These are phyloP conservation scores for Takifugu rubripes DNA, from an alignment of 2,797 vertebrate genomes.

Conservation along the genomic window DNA sequence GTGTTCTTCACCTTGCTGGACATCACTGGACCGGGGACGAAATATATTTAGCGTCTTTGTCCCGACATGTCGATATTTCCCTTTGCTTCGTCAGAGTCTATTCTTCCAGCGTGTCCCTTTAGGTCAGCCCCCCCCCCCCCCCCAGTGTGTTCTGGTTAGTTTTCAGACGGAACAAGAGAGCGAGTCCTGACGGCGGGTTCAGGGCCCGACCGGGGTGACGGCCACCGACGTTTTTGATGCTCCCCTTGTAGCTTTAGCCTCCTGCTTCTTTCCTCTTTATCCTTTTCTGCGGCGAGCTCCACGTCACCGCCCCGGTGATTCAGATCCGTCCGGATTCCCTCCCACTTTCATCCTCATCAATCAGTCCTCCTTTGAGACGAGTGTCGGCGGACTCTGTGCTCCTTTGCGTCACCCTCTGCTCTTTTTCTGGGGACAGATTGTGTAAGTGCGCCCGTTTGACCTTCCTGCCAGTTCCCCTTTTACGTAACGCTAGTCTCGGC, in stretches of 20 bases:
- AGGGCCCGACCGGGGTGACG: slow-evolving; percentile 24
- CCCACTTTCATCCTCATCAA: slow-evolving; percentile 45
- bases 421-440: slow-evolving; percentile 48
- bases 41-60: slow-evolving; percentile 5
- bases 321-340: slow-evolving; percentile 44
- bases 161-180: too few relatives aligned
- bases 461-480: slow-evolving; percentile 48
- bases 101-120: too few relatives aligned
- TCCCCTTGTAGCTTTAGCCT: slow-evolving; percentile 2
- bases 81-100: too few relatives aligned
- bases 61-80: too few relatives aligned
- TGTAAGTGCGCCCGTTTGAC: slow-evolving; percentile 51
- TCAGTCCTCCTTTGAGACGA: slow-evolving; percentile 38
- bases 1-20: slow-evolving; percentile 13
- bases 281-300: slow-evolving; percentile 26
- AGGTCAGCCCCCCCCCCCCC: too few relatives aligned
- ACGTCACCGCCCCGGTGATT: slow-evolving; percentile 56
- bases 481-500: slow-evolving; percentile 40
- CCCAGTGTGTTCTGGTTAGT: too few relatives aligned
- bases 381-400: slow-evolving; percentile 33
- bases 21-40: slow-evolving; percentile 31
- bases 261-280: neutral
- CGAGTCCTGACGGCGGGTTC: slow-evolving; percentile 1
- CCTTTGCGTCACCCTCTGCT: slow-evolving; percentile 28
- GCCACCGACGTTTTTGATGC: slow-evolving; percentile 15